These are phyloP conservation scores for Colistium nudipinnis DNA, from an alignment of 2,113 vertebrate species.

Conservation along the genomic window DNA sequence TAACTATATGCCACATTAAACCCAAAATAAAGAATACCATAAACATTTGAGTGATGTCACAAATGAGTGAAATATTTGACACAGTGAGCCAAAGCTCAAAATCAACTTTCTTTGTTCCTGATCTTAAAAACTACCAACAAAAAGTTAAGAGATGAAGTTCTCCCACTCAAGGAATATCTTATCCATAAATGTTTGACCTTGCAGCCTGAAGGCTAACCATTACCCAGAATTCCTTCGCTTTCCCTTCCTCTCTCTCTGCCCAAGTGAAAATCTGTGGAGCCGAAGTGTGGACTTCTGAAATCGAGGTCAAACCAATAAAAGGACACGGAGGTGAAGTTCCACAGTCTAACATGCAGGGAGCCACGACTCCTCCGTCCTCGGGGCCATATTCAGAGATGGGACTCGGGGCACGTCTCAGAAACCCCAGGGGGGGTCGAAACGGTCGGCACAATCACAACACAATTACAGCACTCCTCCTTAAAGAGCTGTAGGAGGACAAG, in stretches of 20 bases:
- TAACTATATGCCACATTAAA: too few relatives aligned
- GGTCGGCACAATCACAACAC: slow-evolving; percentile 63
- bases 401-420: slow-evolving; percentile 65
- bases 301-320: slow-evolving; percentile 75
- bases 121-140: too few relatives aligned
- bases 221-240: slow-evolving; percentile 19
- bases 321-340: slow-evolving; percentile 69
- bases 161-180: not conserved
- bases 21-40: too few relatives aligned
- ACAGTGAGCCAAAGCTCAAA: too few relatives aligned
- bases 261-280: slow-evolving; percentile 80
- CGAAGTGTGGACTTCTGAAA: slow-evolving; percentile 75
- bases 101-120: too few relatives aligned
- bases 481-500: slow-evolving; percentile 59
- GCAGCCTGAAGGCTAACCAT: slow-evolving; percentile 14
- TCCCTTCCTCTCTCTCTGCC: slow-evolving; percentile 56
- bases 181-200: slow-evolving; percentile 1
- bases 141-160: too few relatives aligned
- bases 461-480: slow-evolving; percentile 76
- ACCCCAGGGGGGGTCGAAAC: slow-evolving; percentile 57
- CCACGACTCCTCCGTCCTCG: not conserved
- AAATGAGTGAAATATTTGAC: too few relatives aligned
- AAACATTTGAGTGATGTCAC: too few relatives aligned
- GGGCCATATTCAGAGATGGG: slow-evolving; percentile 75
- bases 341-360: slow-evolving; percentile 65